Conservation (phyloP, 2,113 vertebrate genomes). For the Hucho hucho region DNA sequence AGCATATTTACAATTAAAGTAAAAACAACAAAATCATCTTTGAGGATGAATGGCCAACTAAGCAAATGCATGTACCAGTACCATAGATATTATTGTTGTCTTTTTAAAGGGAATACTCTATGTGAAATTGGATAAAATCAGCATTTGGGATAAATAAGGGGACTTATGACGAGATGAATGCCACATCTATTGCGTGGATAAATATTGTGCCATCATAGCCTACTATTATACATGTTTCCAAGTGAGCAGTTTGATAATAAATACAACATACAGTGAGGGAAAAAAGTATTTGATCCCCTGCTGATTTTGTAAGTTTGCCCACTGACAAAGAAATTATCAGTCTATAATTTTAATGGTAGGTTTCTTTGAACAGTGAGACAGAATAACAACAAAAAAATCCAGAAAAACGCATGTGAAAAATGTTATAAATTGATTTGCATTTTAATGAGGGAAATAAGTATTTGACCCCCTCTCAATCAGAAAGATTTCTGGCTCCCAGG, state of each 20-base stretch:
- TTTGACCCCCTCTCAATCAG: no score
- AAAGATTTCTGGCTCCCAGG: no score
- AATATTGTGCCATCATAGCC: slow-evolving; percentile 43
- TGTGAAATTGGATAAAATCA: background rate
- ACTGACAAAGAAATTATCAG: no score
- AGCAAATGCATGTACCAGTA: slow-evolving; percentile 6
- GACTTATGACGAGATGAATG: slow-evolving; percentile 4
- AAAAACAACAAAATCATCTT: slow-evolving; percentile 26
- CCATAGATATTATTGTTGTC: background rate
- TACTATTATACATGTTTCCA: slow-evolving; percentile 12
- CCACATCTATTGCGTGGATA: slow-evolving; percentile 43
- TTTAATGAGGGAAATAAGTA: no score
- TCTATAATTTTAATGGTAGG: no score
- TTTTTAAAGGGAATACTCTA: background rate
- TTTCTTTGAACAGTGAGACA: no score
- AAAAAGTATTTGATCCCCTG: no score
- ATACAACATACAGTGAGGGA: no score
- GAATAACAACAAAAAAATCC: no score
- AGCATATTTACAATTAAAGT: slow-evolving; percentile 18
- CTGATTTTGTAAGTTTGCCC: no score
- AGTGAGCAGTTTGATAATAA: slow-evolving; percentile 37
- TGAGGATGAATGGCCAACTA: slow-evolving; percentile 19
- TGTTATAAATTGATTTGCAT: no score
- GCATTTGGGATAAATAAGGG: background rate
- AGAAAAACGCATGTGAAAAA: no score